Conservation (phyloP, 2,113 vertebrate species). For the Sylvietta virens region DNA sequence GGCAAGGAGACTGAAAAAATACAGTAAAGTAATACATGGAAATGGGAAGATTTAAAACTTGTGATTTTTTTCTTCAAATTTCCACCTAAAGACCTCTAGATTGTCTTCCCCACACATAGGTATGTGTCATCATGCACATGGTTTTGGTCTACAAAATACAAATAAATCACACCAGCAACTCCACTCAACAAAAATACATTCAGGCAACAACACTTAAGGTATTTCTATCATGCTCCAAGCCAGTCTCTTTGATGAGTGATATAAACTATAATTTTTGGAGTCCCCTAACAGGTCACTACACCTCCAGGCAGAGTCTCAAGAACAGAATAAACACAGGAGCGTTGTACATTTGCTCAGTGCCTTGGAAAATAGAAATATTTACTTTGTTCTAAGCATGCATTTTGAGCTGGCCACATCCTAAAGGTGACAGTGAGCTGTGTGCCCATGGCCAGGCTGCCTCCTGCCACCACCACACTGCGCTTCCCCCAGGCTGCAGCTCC, state of each 20-base stretch:
- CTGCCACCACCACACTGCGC: accelerated
- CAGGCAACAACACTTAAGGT: neutral
- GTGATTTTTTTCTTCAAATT: neutral
- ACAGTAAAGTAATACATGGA: neutral
- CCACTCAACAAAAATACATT: neutral
- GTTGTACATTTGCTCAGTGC: neutral
- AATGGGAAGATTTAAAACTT: neutral
- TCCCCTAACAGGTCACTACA: neutral
- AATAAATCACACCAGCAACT: neutral
- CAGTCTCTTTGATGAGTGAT: neutral
- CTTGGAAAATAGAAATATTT: neutral
- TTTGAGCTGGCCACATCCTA: neutral
- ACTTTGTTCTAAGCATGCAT: accelerated
- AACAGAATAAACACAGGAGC: neutral
- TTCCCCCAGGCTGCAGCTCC: neutral
- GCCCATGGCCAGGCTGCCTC: neutral
- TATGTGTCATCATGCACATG: neutral
- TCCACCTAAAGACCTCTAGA: neutral
- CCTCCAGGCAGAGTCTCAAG: neutral
- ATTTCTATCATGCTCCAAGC: neutral
- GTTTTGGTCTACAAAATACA: neutral
- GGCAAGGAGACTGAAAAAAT: neutral
- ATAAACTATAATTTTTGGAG: neutral
- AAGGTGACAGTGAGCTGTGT: neutral
- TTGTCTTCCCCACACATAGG: neutral